Percentiles rank a stretch among this genome's conserved stretches.
Evolutionary conservation across 2,113 vertebrate genomes (phyloP).

Genomic region (Rostratula benghalensis): DNA sequence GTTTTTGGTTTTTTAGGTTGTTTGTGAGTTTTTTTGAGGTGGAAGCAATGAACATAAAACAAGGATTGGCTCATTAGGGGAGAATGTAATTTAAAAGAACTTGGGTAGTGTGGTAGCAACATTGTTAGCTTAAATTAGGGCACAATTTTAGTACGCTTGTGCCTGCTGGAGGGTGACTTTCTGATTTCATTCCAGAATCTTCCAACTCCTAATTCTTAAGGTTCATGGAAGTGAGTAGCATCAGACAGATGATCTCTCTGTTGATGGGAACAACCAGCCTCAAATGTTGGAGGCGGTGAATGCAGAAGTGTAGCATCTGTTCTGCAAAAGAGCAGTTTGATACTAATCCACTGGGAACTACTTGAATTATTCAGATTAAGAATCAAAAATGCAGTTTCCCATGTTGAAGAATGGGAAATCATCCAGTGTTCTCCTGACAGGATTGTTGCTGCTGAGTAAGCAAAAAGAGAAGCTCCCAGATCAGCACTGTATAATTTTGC

Average conservation of each 20-base stretch:
- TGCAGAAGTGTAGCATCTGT: background rate
- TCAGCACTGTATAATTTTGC: background rate
- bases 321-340: background rate
- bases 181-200: background rate
- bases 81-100: background rate
- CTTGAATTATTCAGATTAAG: background rate
- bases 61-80: background rate
- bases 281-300: background rate
- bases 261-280: background rate
- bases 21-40: background rate
- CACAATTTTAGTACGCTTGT: background rate
- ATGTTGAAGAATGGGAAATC: background rate
- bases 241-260: background rate
- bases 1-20: background rate
- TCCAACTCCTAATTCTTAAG: background rate
- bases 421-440: background rate
- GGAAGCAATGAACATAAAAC: background rate
- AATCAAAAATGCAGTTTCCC: background rate
- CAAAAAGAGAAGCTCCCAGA: background rate
- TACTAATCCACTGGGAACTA: background rate
- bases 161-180: background rate
- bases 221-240: background rate
- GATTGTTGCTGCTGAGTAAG: background rate
- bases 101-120: background rate
- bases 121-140: background rate